Percentiles rank a stretch among this genome's conserved stretches.
Conservation (phyloP, 2,888 invertebrate genomes). For the Rhorus exstirpatorius region DNA sequence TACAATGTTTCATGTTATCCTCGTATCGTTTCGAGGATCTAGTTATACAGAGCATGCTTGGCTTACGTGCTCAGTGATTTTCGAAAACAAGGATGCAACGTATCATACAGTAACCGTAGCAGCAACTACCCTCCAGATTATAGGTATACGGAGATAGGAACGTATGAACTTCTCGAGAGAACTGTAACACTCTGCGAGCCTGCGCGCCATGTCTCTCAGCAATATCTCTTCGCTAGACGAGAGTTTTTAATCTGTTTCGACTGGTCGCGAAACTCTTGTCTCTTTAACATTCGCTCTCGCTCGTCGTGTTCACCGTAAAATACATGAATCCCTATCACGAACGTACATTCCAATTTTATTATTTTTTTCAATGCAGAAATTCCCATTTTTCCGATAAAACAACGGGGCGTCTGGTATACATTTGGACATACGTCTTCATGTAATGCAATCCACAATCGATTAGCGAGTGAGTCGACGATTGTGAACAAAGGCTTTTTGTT, state of each 20-base stretch:
- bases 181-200: not conserved
- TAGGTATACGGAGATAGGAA: not conserved
- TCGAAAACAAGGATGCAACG: conserved; percentile 2
- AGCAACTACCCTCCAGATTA: conserved; percentile 36
- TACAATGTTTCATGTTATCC: not conserved
- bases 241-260: conserved; percentile 56
- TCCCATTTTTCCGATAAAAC: no score
- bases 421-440: no score
- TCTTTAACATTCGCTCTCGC: not conserved
- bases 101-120: not conserved
- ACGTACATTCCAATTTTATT: no score
- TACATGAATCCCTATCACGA: no score
- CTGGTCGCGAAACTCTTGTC: conserved; percentile 7
- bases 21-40: not conserved
- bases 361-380: no score
- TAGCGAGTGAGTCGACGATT: not conserved
- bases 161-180: conserved; percentile 1
- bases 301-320: not conserved
- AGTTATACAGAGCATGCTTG: not conserved
- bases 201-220: not conserved
- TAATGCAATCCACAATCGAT: not conserved
- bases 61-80: conserved; percentile 22
- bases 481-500: not conserved
- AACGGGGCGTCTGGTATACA: no score
- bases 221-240: conserved; percentile 19